Evolutionary conservation across 2,797 vertebrate genomes (phyloP).

Genomic region (Graptemys geographica): DNA sequence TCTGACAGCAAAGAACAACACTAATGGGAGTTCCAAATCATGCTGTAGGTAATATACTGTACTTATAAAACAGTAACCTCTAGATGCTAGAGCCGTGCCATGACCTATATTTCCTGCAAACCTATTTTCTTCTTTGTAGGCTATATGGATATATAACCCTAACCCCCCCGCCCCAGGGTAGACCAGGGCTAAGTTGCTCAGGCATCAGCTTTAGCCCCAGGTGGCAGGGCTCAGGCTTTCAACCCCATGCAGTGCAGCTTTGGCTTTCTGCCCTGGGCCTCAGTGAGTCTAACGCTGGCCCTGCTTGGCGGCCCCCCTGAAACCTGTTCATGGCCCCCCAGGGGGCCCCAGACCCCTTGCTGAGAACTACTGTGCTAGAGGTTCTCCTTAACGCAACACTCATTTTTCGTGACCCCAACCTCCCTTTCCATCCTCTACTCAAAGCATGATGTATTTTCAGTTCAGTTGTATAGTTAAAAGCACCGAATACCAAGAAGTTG

Average conservation of each 20-base stretch:
- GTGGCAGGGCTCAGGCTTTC: no score
- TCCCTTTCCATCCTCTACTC: background rate
- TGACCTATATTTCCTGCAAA: slow-evolving; percentile 81
- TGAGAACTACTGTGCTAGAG: background rate
- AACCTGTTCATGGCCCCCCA: no score
- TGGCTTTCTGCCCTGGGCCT: no score
- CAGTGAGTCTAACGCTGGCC: no score
- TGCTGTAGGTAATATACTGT: slow-evolving; percentile 74
- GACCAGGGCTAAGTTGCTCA: no score
- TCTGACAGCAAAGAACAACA: slow-evolving; percentile 78
- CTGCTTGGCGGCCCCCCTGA: no score
- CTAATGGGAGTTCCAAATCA: slow-evolving; percentile 76
- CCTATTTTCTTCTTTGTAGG: slow-evolving; percentile 80
- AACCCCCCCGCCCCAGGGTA: no score
- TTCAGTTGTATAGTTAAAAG: slow-evolving; percentile 42
- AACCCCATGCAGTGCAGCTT: no score
- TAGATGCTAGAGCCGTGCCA: slow-evolving; percentile 73
- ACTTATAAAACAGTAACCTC: slow-evolving; percentile 73
- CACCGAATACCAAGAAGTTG: slow-evolving; percentile 15
- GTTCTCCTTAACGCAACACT: slow-evolving; percentile 23
- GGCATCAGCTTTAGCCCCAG: no score
- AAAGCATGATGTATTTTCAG: slow-evolving; percentile 38
- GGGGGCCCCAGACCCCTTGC: no score
- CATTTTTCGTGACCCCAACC: slow-evolving; percentile 19
- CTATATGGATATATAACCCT: background rate